phyloP scores from a whole-genome alignment of 2,797 vertebrate genomes.

The Hydrolagus colliei region DNA sequence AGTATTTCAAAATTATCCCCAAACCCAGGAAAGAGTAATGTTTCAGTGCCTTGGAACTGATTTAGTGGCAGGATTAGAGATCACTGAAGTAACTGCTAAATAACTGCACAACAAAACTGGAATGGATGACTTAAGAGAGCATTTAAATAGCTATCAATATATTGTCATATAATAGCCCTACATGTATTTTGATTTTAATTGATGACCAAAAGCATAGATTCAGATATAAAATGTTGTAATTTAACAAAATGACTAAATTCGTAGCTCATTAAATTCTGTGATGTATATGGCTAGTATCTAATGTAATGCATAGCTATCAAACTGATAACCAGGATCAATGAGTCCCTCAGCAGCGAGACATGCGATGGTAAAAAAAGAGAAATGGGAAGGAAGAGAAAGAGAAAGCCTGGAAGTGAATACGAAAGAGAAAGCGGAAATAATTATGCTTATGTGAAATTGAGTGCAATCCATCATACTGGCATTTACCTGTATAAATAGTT shows the following conservation, averaged over 20 bases:
- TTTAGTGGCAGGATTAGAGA: not conserved
- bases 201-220: no score
- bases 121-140: not conserved
- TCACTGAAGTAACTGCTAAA: not conserved
- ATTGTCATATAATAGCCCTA: not conserved
- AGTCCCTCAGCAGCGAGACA: no score
- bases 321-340: not conserved
- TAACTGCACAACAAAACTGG: not conserved
- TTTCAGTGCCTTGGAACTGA: not conserved
- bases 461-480: not conserved
- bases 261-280: not conserved
- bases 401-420: no score
- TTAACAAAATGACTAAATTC: not conserved
- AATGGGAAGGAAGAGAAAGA: no score
- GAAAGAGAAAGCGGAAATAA: no score
- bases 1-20: not conserved
- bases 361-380: no score
- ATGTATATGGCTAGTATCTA: not conserved
- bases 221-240: not conserved
- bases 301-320: not conserved
- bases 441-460: no score
- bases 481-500: constrained; percentile 92
- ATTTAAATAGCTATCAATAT: not conserved
- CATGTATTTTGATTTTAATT: constrained; percentile 5
- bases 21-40: not conserved